Conservation (phyloP, 2,797 vertebrate genomes). For the Cyprinella venusta region DNA sequence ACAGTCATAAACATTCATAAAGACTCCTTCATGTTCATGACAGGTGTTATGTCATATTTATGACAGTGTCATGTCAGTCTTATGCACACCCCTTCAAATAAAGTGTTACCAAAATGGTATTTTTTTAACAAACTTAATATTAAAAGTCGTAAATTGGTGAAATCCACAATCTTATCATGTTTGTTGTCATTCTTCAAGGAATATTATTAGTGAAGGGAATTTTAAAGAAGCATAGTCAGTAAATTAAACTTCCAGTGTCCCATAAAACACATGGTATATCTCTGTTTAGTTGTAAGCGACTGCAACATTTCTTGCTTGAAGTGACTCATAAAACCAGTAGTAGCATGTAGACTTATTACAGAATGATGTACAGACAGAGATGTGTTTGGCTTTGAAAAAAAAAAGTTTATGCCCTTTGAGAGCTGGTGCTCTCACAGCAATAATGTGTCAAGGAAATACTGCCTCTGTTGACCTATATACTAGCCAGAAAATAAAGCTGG, state of each 20-base stretch:
- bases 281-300: slow-evolving; percentile 1
- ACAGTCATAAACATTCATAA: too few species aligned
- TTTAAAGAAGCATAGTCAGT: background rate
- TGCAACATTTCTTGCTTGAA: slow-evolving; percentile 8
- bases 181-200: background rate
- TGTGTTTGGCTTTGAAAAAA: slow-evolving; percentile 22
- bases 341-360: slow-evolving; percentile 25
- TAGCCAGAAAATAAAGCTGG: slow-evolving; percentile 25
- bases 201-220: slow-evolving; percentile 1
- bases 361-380: slow-evolving; percentile 24
- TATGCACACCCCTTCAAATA: too few species aligned
- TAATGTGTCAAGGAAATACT: slow-evolving; percentile 35
- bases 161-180: background rate
- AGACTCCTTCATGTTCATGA: too few species aligned
- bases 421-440: slow-evolving; percentile 24
- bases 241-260: background rate
- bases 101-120: too few species aligned
- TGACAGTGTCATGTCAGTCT: too few species aligned
- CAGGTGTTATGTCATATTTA: too few species aligned
- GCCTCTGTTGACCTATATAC: slow-evolving; percentile 37
- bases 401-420: slow-evolving; percentile 26
- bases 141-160: background rate
- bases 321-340: slow-evolving; percentile 30
- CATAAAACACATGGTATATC: background rate
- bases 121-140: background rate